Conservation (phyloP, 2,888 invertebrate species). For the Drosophila helvetica region DNA sequence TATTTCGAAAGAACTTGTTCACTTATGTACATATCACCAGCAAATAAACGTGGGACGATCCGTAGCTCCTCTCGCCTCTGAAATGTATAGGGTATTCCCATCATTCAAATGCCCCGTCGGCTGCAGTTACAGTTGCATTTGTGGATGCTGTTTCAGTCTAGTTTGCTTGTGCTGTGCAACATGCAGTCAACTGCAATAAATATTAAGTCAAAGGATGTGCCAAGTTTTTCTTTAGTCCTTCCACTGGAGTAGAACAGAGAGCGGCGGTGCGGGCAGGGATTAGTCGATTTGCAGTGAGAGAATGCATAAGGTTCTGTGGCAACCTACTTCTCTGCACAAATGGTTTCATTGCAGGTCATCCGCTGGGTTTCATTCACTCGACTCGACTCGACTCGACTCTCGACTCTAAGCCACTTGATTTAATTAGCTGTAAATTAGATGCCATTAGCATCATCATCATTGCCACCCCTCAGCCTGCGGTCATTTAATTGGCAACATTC, state of each 20-base stretch:
- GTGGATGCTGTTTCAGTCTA: conserved; percentile 13
- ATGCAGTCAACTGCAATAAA: conserved; percentile 62
- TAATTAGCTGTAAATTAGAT: conserved; percentile 58
- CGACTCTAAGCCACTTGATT: conserved; percentile 38
- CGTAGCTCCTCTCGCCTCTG: too few relatives aligned
- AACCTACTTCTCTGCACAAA: not conserved
- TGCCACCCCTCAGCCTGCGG: not conserved
- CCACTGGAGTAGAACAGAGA: not conserved
- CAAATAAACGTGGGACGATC: too few relatives aligned
- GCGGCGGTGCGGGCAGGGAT: not conserved
- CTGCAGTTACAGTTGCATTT: conserved; percentile 1
- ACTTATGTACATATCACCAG: too few relatives aligned
- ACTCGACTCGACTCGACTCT: too few relatives aligned
- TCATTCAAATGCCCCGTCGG: not conserved
- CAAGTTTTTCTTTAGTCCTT: conserved; percentile 15
- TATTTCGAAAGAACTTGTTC: too few relatives aligned
- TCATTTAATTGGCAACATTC: not conserved
- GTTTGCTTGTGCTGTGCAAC: conserved; percentile 24
- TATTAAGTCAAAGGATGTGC: conserved; percentile 47
- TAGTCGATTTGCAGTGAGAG: not conserved
- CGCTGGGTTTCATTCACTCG: too few relatives aligned
- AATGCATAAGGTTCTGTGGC: not conserved
- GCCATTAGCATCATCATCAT: not conserved
- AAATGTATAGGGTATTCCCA: conserved; percentile 1
- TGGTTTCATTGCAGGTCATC: not conserved